These are phyloP conservation scores for Troilus luridus DNA, from an alignment of 2,888 invertebrate species.

Conservation along the genomic window DNA sequence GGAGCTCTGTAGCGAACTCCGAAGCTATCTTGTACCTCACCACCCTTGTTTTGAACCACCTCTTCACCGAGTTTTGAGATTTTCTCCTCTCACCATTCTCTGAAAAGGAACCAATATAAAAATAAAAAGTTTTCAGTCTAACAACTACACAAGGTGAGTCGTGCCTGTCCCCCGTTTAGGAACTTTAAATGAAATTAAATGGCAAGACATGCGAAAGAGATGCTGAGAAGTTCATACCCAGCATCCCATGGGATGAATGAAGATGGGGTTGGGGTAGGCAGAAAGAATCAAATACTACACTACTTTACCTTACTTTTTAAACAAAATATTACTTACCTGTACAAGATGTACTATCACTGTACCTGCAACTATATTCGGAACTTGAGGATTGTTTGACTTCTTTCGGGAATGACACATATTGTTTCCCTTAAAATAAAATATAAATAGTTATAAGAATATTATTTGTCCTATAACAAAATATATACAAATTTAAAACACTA, in stretches of 20 bases:
- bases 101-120: background rate
- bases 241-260: no score
- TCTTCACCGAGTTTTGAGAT: background rate
- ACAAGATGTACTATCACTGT: background rate
- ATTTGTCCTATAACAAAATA: background rate
- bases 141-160: no score
- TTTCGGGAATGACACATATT: background rate
- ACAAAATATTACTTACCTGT: background rate
- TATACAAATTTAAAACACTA: no score
- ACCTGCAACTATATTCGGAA: background rate
- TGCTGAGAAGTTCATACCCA: no score
- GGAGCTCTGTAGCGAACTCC: slow-evolving; percentile 17
- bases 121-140: no score
- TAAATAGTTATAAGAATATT: background rate
- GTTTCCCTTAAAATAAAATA: background rate
- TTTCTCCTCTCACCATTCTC: background rate
- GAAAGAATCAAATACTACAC: no score
- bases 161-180: no score
- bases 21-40: slow-evolving; percentile 19
- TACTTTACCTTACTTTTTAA: no score
- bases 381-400: background rate
- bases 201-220: no score
- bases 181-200: no score
- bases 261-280: no score
- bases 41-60: background rate